A percentile compares a stretch with the other conserved stretches of the same genome.
Evolutionary conservation across 92 coral and sea anemone species (phyloP).

Genomic region (Palythoa grandis): DNA sequence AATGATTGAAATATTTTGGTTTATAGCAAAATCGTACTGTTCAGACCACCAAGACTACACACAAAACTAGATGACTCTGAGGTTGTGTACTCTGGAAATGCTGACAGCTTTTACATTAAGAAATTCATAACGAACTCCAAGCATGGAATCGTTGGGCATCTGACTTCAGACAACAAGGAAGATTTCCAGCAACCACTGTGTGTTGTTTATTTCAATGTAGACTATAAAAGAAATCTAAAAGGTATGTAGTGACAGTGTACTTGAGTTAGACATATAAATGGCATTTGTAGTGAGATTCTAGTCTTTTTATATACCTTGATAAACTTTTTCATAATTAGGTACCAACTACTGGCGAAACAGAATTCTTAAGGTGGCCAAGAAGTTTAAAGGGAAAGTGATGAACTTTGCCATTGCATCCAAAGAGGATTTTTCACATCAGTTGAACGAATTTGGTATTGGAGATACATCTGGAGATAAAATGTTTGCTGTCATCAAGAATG

Average conservation of each 20-base stretch:
- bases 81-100: conserved; percentile 71
- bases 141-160: conserved; percentile 94
- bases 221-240: conserved; percentile 70
- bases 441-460: conserved; percentile 55
- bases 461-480: conserved; percentile 55
- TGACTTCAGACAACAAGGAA: conserved; percentile 80
- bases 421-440: conserved; percentile 21
- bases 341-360: conserved; percentile 98
- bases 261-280: background rate
- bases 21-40: conserved; percentile 78
- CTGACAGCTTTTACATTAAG: conserved; percentile 76
- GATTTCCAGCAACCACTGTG: conserved; percentile 88
- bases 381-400: conserved; percentile 69
- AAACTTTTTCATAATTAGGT: conserved; percentile 46
- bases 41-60: conserved; percentile 79
- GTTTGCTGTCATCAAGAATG: conserved; percentile 64
- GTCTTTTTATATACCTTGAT: background rate
- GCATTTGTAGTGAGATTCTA: background rate
- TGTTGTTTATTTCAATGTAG: conserved; percentile 85
- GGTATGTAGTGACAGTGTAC: conserved; percentile 47
- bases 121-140: conserved; percentile 77
- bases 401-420: conserved; percentile 84
- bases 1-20: background rate
- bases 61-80: conserved; percentile 73
- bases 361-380: conserved; percentile 78